phyloP scores from a whole-genome alignment of 2,797 vertebrate genomes.

The Falco cherrug region DNA sequence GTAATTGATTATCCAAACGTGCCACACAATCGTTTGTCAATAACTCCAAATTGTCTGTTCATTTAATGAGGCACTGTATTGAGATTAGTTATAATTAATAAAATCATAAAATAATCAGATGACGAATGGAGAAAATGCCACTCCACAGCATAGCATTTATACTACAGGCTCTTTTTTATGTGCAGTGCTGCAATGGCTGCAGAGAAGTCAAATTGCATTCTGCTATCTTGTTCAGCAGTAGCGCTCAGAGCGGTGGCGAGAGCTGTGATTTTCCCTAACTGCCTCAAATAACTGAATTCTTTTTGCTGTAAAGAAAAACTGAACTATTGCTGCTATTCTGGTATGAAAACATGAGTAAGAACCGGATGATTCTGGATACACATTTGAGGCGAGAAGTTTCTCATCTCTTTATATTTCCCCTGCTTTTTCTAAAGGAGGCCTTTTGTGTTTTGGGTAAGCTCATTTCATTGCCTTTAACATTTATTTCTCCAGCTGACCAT shows the following conservation, averaged over 20 bases:
- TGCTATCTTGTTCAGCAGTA: not conserved
- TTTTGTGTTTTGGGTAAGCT: not conserved
- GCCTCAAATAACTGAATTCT: not conserved
- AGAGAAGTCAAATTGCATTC: not conserved
- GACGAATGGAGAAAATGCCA: not conserved
- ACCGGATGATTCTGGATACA: not conserved
- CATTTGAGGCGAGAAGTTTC: not conserved
- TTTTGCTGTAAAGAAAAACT: not conserved
- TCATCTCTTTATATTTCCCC: not conserved
- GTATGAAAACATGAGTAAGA: not conserved
- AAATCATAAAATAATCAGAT: conserved; percentile 9
- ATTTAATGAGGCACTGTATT: not conserved
- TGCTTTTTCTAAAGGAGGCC: not conserved
- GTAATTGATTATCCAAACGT: not conserved
- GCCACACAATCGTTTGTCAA: not conserved
- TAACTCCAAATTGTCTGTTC: not conserved
- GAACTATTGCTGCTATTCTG: not conserved
- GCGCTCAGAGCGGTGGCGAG: not conserved
- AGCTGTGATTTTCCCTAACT: not conserved
- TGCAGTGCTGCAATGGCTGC: not conserved
- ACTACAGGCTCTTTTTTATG: not conserved
- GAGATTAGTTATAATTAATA: not conserved
- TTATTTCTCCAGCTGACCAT: conserved; percentile 9
- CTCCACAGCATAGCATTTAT: not conserved
- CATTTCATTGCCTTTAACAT: not conserved